phyloP scores from a whole-genome alignment of 2,797 vertebrate genomes.

The Sarcoramphus papa region DNA sequence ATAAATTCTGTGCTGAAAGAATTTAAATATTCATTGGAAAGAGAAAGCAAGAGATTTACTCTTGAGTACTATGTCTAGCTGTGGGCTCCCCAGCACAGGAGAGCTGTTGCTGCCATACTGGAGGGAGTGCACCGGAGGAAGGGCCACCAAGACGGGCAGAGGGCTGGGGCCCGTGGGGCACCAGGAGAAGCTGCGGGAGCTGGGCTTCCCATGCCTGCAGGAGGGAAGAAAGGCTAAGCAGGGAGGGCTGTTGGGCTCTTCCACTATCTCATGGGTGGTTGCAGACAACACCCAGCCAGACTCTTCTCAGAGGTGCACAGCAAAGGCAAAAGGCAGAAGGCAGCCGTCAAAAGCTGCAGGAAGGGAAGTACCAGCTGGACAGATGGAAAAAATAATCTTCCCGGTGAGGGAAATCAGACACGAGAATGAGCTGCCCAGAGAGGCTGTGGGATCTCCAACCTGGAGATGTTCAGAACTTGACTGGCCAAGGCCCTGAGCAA shows the following conservation, averaged over 20 bases:
- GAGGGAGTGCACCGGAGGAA: background rate
- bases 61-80: background rate
- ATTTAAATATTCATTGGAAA: background rate
- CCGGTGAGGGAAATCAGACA: no score
- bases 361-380: background rate
- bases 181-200: background rate
- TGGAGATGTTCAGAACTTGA: background rate
- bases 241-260: background rate
- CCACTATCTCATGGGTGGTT: background rate
- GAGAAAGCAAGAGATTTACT: background rate
- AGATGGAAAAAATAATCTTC: background rate
- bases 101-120: background rate
- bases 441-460: background rate
- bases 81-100: background rate
- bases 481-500: background rate
- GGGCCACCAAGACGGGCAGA: background rate
- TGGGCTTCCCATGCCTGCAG: background rate
- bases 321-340: background rate
- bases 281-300: background rate
- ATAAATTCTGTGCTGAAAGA: background rate
- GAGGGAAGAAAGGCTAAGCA: background rate
- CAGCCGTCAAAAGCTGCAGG: background rate
- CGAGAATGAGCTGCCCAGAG: background rate
- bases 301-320: background rate
- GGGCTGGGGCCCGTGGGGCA: no score